Base-by-base conservation (phyloP, 2,888 invertebrate genomes). In the Malacosoma neustria region DNA sequence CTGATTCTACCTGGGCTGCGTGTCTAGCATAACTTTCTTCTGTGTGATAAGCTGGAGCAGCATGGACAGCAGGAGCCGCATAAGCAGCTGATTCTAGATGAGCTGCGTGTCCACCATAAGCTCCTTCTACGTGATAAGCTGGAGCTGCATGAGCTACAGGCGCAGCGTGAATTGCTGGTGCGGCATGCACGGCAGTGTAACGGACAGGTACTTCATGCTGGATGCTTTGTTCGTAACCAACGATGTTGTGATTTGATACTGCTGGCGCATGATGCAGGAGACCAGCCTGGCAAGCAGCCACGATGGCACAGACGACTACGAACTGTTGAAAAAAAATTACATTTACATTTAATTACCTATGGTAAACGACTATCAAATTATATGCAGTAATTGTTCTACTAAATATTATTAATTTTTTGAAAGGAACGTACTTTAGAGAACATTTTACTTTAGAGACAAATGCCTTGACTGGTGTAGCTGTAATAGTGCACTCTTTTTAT, bases 401-500 rank as follows among this genome's bases (percentile, higher is more conserved):
- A 54, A 44, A 50, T 49, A 45, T 61, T 70, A 62, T 57, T 69
- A 71, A 43, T 45, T 49, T 50, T 46, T 55, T 46, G 50, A 57
- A 57, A 49, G 49, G 41, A 53, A 60, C 84, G 84, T 82, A 85
- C 85, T 82, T 84, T 82, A 51, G 76, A 73, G 71, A 72, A 80
- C 85, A 85, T 85, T 80, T 76, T 80, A 77, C 73, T 77, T 67
- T 69, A 62, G 65, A 68, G 57, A 70, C 77, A 72, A 76, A 72
- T 72, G 66, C 64, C 61, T 74, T 72, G 73, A 84, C 80, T 85
- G 84, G 63, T 77, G 61, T 63, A 54, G 59, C 64, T 69, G 54
- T 69, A 72, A 70, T 71, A 72, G 65, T 49, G 67, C 62, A 65
- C 70, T 76, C 79, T 81, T 85, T 84, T 81, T 85, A 85, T 85